These are phyloP conservation scores for Panzeria rudis DNA, from an alignment of 2,888 invertebrate species.

Conservation along the genomic window DNA sequence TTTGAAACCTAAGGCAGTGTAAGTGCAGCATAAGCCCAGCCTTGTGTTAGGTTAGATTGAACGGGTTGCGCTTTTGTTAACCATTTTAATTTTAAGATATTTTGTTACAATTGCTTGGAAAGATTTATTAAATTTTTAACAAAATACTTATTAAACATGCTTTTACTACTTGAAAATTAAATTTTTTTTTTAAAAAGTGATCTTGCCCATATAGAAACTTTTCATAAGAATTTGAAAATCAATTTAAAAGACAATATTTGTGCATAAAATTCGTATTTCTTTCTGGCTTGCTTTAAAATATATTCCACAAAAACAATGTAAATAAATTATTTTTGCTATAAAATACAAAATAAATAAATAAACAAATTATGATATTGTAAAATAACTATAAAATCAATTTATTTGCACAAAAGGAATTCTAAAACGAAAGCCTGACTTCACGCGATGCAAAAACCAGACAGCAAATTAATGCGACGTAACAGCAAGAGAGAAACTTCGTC, in stretches of 20 bases:
- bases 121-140: background rate
- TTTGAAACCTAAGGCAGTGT: too few species aligned
- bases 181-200: background rate
- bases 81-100: background rate
- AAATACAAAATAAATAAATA: constrained; percentile 54
- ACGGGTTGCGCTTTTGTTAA: too few species aligned
- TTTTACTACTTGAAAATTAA: background rate
- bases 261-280: constrained; percentile 68
- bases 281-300: constrained; percentile 59
- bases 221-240: constrained; percentile 6
- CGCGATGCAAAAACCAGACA: constrained; percentile 35
- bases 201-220: constrained; percentile 65
- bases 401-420: constrained; percentile 21
- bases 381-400: constrained; percentile 40
- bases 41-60: too few species aligned
- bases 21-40: too few species aligned
- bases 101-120: background rate
- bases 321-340: constrained; percentile 71
- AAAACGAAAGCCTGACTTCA: background rate
- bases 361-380: constrained; percentile 35
- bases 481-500: background rate
- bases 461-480: constrained; percentile 8
- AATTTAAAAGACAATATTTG: constrained; percentile 76
- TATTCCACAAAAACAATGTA: constrained; percentile 51
- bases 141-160: background rate